Base-by-base conservation (phyloP, 2,797 vertebrate genomes). In the Microcaecilia unicolor region DNA sequence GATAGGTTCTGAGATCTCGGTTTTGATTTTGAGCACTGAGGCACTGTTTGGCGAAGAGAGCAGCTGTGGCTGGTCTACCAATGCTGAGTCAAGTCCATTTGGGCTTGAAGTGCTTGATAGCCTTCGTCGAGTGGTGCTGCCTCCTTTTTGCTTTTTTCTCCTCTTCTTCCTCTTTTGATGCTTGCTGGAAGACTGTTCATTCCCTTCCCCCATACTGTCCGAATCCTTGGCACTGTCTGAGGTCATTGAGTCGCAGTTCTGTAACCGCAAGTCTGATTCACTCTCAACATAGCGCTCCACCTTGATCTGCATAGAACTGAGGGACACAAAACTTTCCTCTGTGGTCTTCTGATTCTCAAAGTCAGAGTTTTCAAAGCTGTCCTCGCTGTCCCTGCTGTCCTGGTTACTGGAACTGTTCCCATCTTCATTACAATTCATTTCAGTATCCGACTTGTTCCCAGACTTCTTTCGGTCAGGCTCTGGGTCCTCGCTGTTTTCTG, bases 11-110 rank as follows among this genome's bases (percentile, higher is more conserved):
- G 91, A 76, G 79, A 98, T 97, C 80, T 99, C 96, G 4, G 94
- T 98, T 81, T 99, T 99, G 81, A 99, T 97, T 74, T 98, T 97
- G 57, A 97, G 86, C 67, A 94, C 91, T 4, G 93, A 95, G 61
- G 85, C 72, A 57, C 81, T 84, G 70, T 84, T 79, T 4, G 92
- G 90, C 15, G 92, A 91, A 24, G 90, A 72, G 62, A 87, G 61
- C 60, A 93, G 79, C 54, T 86, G 84, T 18, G 89, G 84, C 48
- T 88, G 85, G 67, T 96, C 88, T 23, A 75, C 85, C 44, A 95
- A 69, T 15, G 86, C 43, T 5, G 83, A 47, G 26, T 94, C 90
- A 65, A 91, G 75, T 42, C 80, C 69, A 2, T 76, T 74, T 0
- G 93, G 91, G 65, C 91, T 92, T 7, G 84, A 84, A 5, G 87